These are phyloP conservation scores for Bradypodion ventrale DNA, from an alignment of 2,797 vertebrate genomes.

Conservation along the genomic window DNA sequence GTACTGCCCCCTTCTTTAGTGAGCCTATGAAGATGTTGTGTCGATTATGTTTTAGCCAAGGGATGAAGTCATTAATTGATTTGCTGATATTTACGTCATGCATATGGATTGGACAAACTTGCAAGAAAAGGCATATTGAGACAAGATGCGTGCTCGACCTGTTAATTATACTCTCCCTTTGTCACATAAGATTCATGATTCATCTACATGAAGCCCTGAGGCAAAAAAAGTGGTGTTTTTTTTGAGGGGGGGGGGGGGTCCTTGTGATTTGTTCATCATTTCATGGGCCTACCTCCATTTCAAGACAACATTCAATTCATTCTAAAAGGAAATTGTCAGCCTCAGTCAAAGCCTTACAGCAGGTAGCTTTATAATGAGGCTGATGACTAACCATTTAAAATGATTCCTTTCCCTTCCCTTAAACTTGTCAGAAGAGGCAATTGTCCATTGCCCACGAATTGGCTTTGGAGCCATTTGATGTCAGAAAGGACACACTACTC, in stretches of 20 bases:
- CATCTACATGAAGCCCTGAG: background rate
- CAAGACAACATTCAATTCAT: background rate
- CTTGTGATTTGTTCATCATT: constrained; percentile 1
- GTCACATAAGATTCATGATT: constrained; percentile 28
- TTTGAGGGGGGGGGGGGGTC: too few relatives aligned
- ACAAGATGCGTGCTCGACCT: constrained; percentile 9
- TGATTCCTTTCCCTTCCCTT: constrained; percentile 14
- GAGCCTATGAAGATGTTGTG: background rate
- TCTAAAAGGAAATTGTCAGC: constrained; percentile 12
- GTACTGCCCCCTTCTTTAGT: background rate
- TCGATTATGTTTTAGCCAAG: background rate
- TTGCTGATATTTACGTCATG: constrained; percentile 11
- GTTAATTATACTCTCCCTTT: background rate
- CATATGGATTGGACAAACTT: background rate
- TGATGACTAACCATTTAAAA: constrained; percentile 31
- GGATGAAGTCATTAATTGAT: constrained; percentile 2
- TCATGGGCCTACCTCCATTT: constrained; percentile 15
- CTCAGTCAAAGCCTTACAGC: constrained; percentile 23
- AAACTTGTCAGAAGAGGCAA: constrained; percentile 16
- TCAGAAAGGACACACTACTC: constrained; percentile 8
- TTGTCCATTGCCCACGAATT: constrained; percentile 19
- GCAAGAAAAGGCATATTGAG: constrained; percentile 32
- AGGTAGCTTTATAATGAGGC: constrained; percentile 38
- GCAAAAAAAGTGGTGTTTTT: background rate
- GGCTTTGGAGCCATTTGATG: constrained; percentile 26